Conservation (phyloP, 2,113 vertebrate species). For the Craseonycteris thonglongyai region DNA sequence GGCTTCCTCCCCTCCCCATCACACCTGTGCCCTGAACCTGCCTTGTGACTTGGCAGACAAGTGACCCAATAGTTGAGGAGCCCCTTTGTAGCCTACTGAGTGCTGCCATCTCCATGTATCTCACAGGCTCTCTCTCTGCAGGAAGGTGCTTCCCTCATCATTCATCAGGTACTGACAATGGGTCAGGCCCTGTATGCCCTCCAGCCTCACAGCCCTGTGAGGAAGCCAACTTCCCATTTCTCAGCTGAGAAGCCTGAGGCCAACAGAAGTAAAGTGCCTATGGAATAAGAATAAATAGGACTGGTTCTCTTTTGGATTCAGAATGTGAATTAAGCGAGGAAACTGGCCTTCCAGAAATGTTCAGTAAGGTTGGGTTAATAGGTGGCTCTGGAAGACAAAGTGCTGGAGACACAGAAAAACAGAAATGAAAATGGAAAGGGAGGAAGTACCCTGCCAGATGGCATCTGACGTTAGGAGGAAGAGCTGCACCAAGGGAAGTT, state of each 20-base stretch:
- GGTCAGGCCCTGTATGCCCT: neutral
- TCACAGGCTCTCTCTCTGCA: neutral
- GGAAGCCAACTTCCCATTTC: neutral
- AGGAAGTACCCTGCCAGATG: neutral
- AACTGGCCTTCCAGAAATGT: slow-evolving; percentile 7
- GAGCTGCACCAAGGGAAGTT: neutral
- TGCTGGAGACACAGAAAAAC: neutral
- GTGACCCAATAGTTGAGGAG: neutral
- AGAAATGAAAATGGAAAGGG: neutral
- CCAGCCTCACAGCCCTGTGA: neutral
- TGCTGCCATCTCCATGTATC: neutral
- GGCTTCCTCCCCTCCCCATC: neutral
- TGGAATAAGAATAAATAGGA: neutral
- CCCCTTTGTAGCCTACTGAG: neutral
- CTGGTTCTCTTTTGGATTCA: neutral
- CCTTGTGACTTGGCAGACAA: neutral
- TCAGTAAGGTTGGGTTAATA: neutral
- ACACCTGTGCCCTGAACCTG: neutral
- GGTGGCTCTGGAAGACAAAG: slow-evolving; percentile 4
- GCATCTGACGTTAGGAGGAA: neutral
- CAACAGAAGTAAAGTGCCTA: neutral
- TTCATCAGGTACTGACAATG: neutral
- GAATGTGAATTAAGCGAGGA: neutral
- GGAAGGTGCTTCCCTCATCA: too few relatives aligned
- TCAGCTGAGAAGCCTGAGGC: slow-evolving; percentile 1